Percentiles rank a stretch among this genome's conserved stretches.
Conservation (phyloP, 2,888 invertebrate genomes). For the Tetropium fuscum region DNA sequence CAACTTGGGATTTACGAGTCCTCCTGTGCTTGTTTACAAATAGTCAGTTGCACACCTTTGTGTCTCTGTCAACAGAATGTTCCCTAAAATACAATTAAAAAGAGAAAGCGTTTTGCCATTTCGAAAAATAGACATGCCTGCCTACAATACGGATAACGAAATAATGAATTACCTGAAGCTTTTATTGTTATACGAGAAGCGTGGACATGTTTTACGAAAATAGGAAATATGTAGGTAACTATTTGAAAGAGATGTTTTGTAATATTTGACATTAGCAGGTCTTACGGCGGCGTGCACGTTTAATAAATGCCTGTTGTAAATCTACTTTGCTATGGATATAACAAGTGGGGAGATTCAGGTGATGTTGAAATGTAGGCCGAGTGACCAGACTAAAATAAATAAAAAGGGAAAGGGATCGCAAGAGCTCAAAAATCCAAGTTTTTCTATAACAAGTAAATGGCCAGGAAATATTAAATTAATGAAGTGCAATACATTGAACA, state of each 20-base stretch:
- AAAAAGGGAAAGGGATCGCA: too few species aligned
- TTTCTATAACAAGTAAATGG: too few species aligned
- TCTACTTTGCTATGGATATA: constrained; percentile 11
- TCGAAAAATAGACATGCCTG: constrained; percentile 34
- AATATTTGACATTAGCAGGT: constrained; percentile 26
- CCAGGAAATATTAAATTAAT: too few species aligned
- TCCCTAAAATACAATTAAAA: constrained; percentile 38
- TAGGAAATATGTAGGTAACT: constrained; percentile 25
- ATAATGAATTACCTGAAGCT: constrained; percentile 26
- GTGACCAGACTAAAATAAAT: too few species aligned
- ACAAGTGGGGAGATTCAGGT: too few species aligned
- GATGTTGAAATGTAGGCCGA: constrained; percentile 4
- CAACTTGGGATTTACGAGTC: constrained; percentile 26
- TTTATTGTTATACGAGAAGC: constrained; percentile 25
- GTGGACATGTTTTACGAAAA: constrained; percentile 30
- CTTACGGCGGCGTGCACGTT: constrained; percentile 6
- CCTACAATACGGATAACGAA: constrained; percentile 11
- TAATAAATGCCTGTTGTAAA: constrained; percentile 14
- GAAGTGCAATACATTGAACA: too few species aligned
- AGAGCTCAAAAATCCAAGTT: too few species aligned
- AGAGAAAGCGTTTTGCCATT: constrained; percentile 42
- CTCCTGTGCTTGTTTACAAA: constrained; percentile 45
- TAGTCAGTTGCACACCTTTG: constrained; percentile 35
- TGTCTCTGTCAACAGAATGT: constrained; percentile 15
- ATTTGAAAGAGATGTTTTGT: constrained; percentile 26